Evolutionary conservation across 2,113 vertebrate genomes (phyloP).

Genomic region (Xenopus laevis): DNA sequence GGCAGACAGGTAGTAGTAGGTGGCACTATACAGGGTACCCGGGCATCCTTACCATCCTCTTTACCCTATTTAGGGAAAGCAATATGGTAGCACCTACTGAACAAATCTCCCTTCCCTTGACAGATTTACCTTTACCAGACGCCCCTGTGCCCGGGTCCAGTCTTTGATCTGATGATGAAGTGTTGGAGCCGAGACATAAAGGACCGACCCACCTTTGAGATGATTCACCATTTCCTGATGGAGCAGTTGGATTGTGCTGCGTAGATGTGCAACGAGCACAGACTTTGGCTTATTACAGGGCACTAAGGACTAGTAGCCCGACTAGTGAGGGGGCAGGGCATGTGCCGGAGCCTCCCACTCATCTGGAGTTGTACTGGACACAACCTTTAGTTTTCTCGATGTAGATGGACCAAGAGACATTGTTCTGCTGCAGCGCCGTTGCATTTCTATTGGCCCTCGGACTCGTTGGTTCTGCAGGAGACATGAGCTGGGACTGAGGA

Average conservation of each 20-base stretch:
- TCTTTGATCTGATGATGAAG: conserved; percentile 78
- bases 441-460: conserved; percentile 2
- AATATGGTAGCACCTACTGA: no score
- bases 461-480: conserved; percentile 7
- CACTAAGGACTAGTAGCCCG: neutral
- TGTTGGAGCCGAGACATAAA: conserved; percentile 62
- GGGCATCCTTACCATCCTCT: no score
- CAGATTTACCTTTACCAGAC: conserved; percentile 76
- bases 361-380: conserved; percentile 32
- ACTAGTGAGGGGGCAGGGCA: neutral
- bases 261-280: conserved; percentile 24
- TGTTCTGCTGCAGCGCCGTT: conserved; percentile 11
- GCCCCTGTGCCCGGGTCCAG: conserved; percentile 69
- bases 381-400: conserved; percentile 38
- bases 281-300: neutral
- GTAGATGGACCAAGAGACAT: conserved; percentile 45
- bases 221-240: conserved; percentile 69
- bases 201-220: conserved; percentile 57
- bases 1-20: conserved; percentile 40
- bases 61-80: no score
- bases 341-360: conserved; percentile 6
- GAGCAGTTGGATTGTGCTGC: conserved; percentile 72
- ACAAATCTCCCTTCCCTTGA: neutral
- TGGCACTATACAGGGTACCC: no score
- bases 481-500: conserved; percentile 32